Conservation (phyloP, 2,888 invertebrate genomes). For the Torymus tubicola region DNA sequence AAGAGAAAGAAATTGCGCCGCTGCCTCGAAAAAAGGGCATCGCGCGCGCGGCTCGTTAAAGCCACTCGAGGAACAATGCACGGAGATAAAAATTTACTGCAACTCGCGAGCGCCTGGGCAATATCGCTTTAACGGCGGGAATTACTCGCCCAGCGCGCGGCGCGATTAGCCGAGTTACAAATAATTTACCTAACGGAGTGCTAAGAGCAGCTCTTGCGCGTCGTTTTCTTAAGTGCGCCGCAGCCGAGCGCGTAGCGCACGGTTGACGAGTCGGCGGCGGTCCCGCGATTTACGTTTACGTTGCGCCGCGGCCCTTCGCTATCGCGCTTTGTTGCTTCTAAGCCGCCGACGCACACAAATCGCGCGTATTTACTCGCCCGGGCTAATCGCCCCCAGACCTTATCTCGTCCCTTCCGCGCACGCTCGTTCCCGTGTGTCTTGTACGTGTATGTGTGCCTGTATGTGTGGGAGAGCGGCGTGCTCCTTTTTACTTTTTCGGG, state of each 20-base stretch:
- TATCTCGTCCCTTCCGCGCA: conserved; percentile 32
- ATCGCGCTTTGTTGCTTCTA: conserved; percentile 8
- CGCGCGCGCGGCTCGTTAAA: conserved; percentile 26
- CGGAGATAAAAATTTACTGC: conserved; percentile 49
- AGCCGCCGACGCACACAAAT: conserved; percentile 62
- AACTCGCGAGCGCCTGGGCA: conserved; percentile 7
- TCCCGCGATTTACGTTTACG: conserved; percentile 42
- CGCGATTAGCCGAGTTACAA: conserved; percentile 54
- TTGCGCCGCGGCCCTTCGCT: conserved; percentile 9
- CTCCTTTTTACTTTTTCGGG: background rate
- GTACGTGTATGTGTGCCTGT: background rate
- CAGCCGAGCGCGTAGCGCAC: conserved; percentile 23
- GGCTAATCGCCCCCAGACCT: conserved; percentile 68
- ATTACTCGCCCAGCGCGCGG: conserved; percentile 24
- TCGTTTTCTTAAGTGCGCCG: conserved; percentile 41
- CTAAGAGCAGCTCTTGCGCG: conserved; percentile 46
- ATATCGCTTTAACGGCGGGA: conserved; percentile 46
- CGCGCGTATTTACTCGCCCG: conserved; percentile 72
- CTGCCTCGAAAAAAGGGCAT: background rate
- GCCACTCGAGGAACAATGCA: conserved; percentile 4
- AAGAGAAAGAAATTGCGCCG: background rate
- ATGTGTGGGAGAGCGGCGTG: too few relatives aligned
- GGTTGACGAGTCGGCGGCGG: background rate
- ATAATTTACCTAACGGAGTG: conserved; percentile 58
- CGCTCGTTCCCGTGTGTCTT: too few relatives aligned